Percentiles rank a stretch among this genome's conserved stretches.
These are phyloP conservation scores for Bufo gargarizans DNA, from an alignment of 2,113 vertebrate species.

Conservation along the genomic window DNA sequence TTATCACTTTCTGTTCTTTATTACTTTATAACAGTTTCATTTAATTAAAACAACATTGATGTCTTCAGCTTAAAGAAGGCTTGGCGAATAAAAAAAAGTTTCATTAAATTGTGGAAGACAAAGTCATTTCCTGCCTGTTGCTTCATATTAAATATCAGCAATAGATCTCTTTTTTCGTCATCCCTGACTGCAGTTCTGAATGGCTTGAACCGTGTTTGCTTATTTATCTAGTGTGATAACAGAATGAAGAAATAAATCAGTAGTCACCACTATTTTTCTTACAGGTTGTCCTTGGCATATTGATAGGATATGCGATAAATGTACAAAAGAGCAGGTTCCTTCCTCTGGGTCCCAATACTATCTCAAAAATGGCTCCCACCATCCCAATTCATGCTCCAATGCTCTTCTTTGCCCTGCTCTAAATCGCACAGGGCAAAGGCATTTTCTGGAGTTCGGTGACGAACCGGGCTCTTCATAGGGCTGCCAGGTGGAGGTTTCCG, in stretches of 20 bases:
- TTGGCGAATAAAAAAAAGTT: constrained; percentile 59
- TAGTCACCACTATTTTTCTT: background rate
- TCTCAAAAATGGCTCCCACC: no score
- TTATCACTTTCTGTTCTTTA: background rate
- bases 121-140: constrained; percentile 47
- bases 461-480: no score
- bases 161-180: constrained; percentile 64
- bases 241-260: constrained; percentile 28
- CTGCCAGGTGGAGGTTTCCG: no score
- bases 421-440: no score
- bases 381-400: no score
- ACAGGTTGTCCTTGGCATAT: no score
- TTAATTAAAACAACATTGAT: constrained; percentile 37
- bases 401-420: no score
- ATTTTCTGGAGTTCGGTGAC: no score
- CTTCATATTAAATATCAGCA: constrained; percentile 57
- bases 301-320: no score
- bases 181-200: constrained; percentile 61
- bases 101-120: constrained; percentile 61
- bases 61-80: constrained; percentile 1
- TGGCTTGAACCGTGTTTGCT: constrained; percentile 34
- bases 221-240: constrained; percentile 10
- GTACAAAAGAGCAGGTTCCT: no score
- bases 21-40: constrained; percentile 12
- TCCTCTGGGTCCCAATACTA: no score